These are phyloP conservation scores for Argyresthia goedartella DNA, from an alignment of 2,888 invertebrate genomes.

Conservation along the genomic window DNA sequence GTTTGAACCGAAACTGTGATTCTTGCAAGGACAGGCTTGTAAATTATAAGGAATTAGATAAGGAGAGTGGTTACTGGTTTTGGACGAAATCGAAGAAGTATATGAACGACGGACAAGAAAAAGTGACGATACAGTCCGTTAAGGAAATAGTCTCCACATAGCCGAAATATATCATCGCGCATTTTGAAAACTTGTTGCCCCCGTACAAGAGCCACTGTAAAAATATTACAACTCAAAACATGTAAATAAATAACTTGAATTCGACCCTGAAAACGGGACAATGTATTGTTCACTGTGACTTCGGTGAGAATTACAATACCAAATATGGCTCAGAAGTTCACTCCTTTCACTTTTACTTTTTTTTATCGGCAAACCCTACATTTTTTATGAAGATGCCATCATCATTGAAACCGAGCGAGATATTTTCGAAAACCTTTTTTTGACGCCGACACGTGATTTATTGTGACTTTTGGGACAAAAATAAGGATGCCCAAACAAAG, in stretches of 20 bases:
- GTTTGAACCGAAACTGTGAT: neutral
- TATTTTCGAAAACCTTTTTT: too few species aligned
- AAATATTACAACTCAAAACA: conserved; percentile 7
- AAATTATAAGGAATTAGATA: conserved; percentile 3
- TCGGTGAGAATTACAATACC: conserved; percentile 10
- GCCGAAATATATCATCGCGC: conserved; percentile 1
- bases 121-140: neutral
- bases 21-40: conserved; percentile 1
- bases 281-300: conserved; percentile 7
- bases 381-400: too few species aligned
- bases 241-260: neutral
- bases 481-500: too few species aligned
- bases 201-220: neutral
- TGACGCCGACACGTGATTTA: too few species aligned
- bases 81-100: neutral
- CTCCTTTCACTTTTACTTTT: conserved; percentile 12
- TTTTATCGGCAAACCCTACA: too few species aligned
- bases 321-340: conserved; percentile 12
- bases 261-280: conserved; percentile 4
- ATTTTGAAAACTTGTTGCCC: conserved; percentile 1
- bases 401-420: too few species aligned
- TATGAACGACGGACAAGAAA: conserved; percentile 1
- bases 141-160: conserved; percentile 1
- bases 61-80: neutral
- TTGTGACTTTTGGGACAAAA: too few species aligned